Evolutionary conservation across 2,797 vertebrate species (phyloP).

Genomic region (Centropyge bicolor): DNA sequence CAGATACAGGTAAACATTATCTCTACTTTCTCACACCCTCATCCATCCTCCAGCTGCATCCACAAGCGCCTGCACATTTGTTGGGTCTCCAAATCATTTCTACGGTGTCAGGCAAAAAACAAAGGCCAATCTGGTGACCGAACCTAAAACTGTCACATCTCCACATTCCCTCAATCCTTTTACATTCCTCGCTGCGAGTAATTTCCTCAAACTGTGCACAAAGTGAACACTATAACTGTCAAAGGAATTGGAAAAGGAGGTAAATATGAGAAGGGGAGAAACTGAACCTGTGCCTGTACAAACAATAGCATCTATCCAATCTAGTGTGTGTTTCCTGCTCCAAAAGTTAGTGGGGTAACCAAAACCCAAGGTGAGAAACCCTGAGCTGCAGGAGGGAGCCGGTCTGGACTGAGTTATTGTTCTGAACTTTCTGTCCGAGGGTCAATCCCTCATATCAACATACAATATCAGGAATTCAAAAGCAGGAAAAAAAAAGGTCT

Average conservation of each 20-base stretch:
- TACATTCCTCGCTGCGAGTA: conserved; percentile 57
- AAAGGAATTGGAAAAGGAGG: conserved; percentile 61
- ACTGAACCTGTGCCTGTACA: conserved; percentile 72
- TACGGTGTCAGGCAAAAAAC: neutral
- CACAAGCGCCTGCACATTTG: neutral
- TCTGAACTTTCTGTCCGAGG: conserved; percentile 61
- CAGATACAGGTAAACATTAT: conserved; percentile 88
- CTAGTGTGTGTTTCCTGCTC: conserved; percentile 75
- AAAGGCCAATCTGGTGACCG: conserved; percentile 29
- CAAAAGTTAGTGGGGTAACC: conserved; percentile 72
- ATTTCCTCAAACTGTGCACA: conserved; percentile 64
- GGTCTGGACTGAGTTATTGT: conserved; percentile 70
- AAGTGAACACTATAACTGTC: conserved; percentile 65
- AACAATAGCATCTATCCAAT: conserved; percentile 75
- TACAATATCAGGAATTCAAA: conserved; percentile 66
- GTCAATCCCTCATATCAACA: conserved; percentile 69
- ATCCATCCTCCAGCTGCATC: neutral
- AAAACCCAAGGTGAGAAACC: conserved; percentile 72
- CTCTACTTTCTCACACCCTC: neutral
- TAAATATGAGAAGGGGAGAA: conserved; percentile 67
- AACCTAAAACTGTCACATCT: conserved; percentile 35
- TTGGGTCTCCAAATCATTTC: conserved; percentile 22
- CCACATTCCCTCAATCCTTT: conserved; percentile 58
- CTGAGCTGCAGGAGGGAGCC: conserved; percentile 59
- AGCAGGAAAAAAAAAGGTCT: conserved; percentile 33